These are phyloP conservation scores for Melikaiella ostensackeni DNA, from an alignment of 2,888 invertebrate genomes.

Conservation along the genomic window DNA sequence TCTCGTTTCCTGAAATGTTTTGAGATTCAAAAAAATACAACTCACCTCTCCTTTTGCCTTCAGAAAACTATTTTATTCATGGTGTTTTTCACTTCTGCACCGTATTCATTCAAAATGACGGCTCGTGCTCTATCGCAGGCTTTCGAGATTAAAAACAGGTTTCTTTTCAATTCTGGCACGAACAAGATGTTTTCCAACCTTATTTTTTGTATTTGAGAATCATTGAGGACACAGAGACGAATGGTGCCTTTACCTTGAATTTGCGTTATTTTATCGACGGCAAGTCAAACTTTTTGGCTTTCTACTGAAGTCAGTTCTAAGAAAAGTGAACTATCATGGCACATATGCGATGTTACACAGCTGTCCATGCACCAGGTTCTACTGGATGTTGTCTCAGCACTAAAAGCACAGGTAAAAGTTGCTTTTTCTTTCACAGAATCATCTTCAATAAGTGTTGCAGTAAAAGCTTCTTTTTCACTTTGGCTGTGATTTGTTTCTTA, in stretches of 20 bases:
- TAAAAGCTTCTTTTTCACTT: background rate
- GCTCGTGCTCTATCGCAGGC: conserved; percentile 41
- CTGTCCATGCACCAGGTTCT: conserved; percentile 48
- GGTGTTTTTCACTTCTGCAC: conserved; percentile 33
- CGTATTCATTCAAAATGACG: conserved; percentile 34
- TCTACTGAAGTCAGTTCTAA: conserved; percentile 12
- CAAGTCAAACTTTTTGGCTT: conserved; percentile 43
- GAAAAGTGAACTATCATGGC: conserved; percentile 39
- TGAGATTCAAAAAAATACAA: conserved; percentile 43
- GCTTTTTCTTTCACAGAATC: conserved; percentile 26
- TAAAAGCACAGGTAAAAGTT: conserved; percentile 24
- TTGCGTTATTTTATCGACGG: conserved; percentile 44
- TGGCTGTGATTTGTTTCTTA: background rate
- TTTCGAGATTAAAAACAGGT: conserved; percentile 48
- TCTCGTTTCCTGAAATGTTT: background rate
- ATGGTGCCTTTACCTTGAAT: conserved; percentile 47
- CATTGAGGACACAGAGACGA: conserved; percentile 32
- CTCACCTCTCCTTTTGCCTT: conserved; percentile 40
- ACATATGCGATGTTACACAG: conserved; percentile 50
- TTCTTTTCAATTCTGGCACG: conserved; percentile 49
- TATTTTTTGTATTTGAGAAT: conserved; percentile 25
- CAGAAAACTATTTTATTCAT: conserved; percentile 30
- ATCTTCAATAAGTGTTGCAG: background rate
- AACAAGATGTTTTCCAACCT: conserved; percentile 43
- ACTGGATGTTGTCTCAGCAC: conserved; percentile 16